A percentile compares a stretch with the other conserved stretches of the same genome.
Evolutionary conservation across 2,113 vertebrate genomes (phyloP).

Genomic region (Nipponia nippon): DNA sequence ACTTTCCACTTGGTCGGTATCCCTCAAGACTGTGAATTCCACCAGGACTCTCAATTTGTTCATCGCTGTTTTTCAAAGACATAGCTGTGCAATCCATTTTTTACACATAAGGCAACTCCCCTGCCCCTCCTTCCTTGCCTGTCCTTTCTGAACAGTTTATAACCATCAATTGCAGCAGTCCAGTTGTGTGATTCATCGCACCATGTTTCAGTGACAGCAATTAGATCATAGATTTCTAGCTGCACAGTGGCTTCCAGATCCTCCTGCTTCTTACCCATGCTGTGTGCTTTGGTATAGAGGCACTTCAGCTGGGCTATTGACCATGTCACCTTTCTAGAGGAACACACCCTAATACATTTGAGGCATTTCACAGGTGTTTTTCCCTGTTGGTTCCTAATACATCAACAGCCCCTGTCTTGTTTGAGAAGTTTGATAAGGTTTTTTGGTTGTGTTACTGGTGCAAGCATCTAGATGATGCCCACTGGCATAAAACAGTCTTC

Average conservation of each 20-base stretch:
- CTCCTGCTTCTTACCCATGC: not conserved
- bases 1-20: not conserved
- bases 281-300: not conserved
- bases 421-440: not conserved
- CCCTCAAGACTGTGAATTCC: not conserved
- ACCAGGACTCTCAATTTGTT: not conserved
- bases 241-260: not conserved
- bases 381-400: not conserved
- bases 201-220: not conserved
- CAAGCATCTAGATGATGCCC: not conserved
- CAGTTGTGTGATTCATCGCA: not conserved
- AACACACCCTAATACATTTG: not conserved
- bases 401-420: not conserved
- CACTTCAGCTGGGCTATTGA: not conserved
- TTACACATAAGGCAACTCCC: not conserved
- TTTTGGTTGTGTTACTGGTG: not conserved
- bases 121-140: not conserved
- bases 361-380: not conserved
- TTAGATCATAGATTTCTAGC: not conserved
- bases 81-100: not conserved
- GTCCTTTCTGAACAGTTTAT: not conserved
- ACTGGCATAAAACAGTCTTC: not conserved
- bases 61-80: not conserved
- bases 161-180: not conserved
- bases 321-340: not conserved